Evolutionary conservation across 2,797 vertebrate species (phyloP), one percentile per base, ranked within the genome.

Genomic region (Phrynocephalus vlangalii): DNA sequence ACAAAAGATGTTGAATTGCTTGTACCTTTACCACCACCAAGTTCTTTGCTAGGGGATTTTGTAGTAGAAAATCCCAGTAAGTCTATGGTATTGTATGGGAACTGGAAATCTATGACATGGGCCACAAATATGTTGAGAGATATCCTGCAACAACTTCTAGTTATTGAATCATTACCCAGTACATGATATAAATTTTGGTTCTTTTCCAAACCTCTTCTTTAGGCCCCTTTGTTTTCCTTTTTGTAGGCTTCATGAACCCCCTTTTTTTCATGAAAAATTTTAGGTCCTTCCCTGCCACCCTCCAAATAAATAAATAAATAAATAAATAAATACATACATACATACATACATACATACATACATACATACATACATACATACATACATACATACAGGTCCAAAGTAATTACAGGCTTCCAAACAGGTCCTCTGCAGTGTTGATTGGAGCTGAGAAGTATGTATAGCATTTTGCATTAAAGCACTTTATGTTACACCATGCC

Each of bases 401-500:
- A 87, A 70, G 9, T 26, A 56, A 87, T 77, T 66, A 77, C 24
- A 50, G 50, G 63, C 76, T 28, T 82, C 72, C 48, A 77, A 72
- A 38, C 28, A 48, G 82, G 79, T n/a, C 56, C 38, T 82, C 33
- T 11, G 70, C 56, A 76, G n/a, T 28, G 30, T 66, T 56, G 81
- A 28, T 16, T 13, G 18, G 63, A 87, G 60, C 28, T 22, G n/a
- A 6, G 68, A 83, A 87, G 73, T 48, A 70, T 20, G 2, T 70
- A 28, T 26, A 87, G 48, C n/a, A n/a, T 77, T 87, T 87, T 83
- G 63, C 50, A 87, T 87, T 83, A 87, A 87, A 83, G n/a, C 86
- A 78, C 81, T 87, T 87, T 83, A 56, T 26, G 44, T 78, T 87
- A 68, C 44, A 68, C 48, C 80, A 56, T 83, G 86, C 63, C 73